Evolutionary conservation across 2,888 invertebrate genomes (phyloP).

Genomic region (Mystacides longicornis): DNA sequence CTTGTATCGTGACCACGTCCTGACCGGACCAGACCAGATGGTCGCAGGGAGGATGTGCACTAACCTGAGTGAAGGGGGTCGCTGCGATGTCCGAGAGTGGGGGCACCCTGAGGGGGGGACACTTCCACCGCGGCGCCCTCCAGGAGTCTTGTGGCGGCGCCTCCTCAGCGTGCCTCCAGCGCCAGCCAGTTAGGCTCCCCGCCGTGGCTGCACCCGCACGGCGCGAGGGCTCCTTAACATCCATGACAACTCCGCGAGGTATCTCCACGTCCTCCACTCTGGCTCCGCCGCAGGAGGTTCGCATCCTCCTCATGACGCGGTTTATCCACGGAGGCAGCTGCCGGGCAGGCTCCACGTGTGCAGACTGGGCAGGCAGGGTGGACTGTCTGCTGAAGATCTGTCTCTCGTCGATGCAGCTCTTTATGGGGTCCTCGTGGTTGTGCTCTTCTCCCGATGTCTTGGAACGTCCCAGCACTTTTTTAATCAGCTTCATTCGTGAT

Average conservation of each 20-base stretch:
- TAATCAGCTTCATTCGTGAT: no score
- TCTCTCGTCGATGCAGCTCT: conserved; percentile 19
- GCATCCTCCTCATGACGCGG: conserved; percentile 8
- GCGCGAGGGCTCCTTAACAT: background rate
- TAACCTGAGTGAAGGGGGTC: conserved; percentile 17
- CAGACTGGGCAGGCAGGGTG: conserved; percentile 4
- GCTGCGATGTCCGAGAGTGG: no score
- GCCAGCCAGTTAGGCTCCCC: conserved; percentile 20
- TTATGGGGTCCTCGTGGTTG: background rate
- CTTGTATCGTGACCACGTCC: no score
- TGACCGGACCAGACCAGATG: no score
- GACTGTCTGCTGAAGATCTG: conserved; percentile 25
- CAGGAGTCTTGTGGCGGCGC: background rate
- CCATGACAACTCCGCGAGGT: background rate
- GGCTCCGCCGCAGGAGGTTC: conserved; percentile 16
- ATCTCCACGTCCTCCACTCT: conserved; percentile 21
- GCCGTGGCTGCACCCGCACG: background rate
- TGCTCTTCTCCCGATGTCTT: background rate
- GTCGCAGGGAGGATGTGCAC: no score
- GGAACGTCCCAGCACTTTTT: conserved; percentile 3
- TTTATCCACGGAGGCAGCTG: conserved; percentile 16
- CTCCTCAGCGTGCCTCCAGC: conserved; percentile 13
- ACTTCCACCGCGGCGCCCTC: conserved; percentile 1
- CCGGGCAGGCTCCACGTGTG: background rate
- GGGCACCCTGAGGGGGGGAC: no score